phyloP scores from a whole-genome alignment of 2,797 vertebrate genomes.

The Argyrosomus regius region DNA sequence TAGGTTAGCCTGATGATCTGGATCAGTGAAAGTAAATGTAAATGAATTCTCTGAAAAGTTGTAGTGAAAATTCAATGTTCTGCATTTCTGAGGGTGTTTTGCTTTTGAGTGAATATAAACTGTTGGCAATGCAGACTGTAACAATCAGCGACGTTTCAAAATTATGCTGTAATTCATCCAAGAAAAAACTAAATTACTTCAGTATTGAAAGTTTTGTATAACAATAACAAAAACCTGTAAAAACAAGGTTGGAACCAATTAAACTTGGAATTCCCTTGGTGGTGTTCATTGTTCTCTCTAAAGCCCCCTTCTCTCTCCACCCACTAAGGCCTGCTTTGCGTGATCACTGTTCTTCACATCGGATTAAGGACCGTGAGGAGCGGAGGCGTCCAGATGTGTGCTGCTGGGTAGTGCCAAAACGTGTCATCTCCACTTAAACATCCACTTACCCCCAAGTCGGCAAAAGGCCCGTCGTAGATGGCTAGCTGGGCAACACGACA shows the following conservation, averaged over 20 bases:
- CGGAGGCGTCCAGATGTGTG: conserved; percentile 67
- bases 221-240: conserved; percentile 46
- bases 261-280: conserved; percentile 45
- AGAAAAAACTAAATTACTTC: conserved; percentile 22
- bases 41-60: conserved; percentile 19
- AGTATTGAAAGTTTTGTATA: conserved; percentile 33
- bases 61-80: conserved; percentile 14
- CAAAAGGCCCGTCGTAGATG: conserved; percentile 97
- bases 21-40: conserved; percentile 6
- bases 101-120: conserved; percentile 13
- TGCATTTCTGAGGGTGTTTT: conserved; percentile 27
- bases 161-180: conserved; percentile 31
- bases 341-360: conserved; percentile 76
- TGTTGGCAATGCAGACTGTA: conserved; percentile 42
- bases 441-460: conserved; percentile 94
- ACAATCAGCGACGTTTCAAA: conserved; percentile 39
- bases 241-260: conserved; percentile 55
- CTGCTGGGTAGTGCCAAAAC: conserved; percentile 80
- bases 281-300: conserved; percentile 60
- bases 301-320: conserved; percentile 55
- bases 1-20: conserved; percentile 13
- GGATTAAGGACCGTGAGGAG: conserved; percentile 70
- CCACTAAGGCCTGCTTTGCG: conserved; percentile 63
- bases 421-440: conserved; percentile 76
- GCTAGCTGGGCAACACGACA: conserved; percentile 98